phyloP scores from a whole-genome alignment of 2,113 vertebrate genomes.

The Indicator maculatus region DNA sequence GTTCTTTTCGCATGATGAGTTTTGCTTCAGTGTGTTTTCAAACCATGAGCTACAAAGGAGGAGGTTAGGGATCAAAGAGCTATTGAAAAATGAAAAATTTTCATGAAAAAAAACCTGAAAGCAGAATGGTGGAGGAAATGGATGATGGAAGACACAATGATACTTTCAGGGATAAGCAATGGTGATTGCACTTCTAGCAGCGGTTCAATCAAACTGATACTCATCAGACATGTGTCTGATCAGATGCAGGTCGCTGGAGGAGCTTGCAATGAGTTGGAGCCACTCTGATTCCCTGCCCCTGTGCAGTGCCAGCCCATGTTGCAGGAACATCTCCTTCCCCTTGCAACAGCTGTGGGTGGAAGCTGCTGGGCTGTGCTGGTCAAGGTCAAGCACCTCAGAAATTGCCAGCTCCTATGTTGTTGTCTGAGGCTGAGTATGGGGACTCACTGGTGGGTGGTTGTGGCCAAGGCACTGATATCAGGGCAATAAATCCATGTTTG shows the following conservation, averaged over 20 bases:
- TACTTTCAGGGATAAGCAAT: not conserved
- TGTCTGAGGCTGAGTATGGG: not conserved
- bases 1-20: not conserved
- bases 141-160: not conserved
- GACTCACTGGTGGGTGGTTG: not conserved
- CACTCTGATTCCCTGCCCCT: not conserved
- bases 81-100: not conserved
- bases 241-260: fast-evolving
- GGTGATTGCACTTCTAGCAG: not conserved
- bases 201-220: not conserved
- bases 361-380: not conserved
- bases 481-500: not conserved
- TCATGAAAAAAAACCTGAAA: not conserved
- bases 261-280: not conserved
- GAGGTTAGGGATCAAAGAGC: not conserved
- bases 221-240: not conserved
- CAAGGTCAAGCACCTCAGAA: not conserved
- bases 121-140: not conserved
- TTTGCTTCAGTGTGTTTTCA: not conserved
- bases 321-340: not conserved
- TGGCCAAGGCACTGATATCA: fast-evolving
- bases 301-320: fast-evolving
- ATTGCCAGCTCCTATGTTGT: fast-evolving
- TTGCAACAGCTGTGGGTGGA: fast-evolving
- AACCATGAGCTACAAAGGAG: not conserved